A percentile compares a stretch with the other conserved stretches of the same genome.
phyloP scores from a whole-genome alignment of 2,797 vertebrate species.

The Leuciscus waleckii region DNA sequence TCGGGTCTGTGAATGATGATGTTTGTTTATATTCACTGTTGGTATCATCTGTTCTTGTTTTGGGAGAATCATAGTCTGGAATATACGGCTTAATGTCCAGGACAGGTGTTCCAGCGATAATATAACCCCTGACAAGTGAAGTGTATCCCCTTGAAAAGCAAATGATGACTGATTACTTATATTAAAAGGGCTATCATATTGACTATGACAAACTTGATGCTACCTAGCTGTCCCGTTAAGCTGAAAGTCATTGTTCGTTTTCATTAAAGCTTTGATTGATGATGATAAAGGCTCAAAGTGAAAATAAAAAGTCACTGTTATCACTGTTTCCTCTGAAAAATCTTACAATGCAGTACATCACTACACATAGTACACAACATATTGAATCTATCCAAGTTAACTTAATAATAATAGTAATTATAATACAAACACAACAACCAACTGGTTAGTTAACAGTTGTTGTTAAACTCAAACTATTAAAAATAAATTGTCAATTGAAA shows the following conservation, averaged over 20 bases:
- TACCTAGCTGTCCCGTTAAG: neutral
- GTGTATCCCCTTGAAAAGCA: conserved; percentile 78
- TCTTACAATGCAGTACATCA: neutral
- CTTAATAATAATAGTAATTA: neutral
- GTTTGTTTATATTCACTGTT: conserved; percentile 1
- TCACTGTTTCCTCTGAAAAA: neutral
- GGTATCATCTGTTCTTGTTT: conserved; percentile 50
- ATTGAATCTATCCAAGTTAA: neutral
- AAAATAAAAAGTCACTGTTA: neutral
- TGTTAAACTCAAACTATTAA: neutral
- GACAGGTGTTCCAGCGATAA: conserved; percentile 88
- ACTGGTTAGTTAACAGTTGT: neutral
- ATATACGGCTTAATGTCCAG: conserved; percentile 92
- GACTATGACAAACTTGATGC: neutral
- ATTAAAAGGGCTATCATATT: neutral
- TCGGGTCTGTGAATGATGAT: neutral
- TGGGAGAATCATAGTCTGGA: conserved; percentile 86
- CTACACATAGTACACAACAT: neutral
- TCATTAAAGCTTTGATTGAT: neutral
- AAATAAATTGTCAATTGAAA: neutral
- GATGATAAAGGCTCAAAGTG: neutral
- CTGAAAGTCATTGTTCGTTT: neutral
- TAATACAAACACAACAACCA: neutral
- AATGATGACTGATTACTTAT: conserved; percentile 1
- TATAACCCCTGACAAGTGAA: conserved; percentile 87